Conservation (phyloP, 2,888 invertebrate species). For the Craniophora ligustri region DNA sequence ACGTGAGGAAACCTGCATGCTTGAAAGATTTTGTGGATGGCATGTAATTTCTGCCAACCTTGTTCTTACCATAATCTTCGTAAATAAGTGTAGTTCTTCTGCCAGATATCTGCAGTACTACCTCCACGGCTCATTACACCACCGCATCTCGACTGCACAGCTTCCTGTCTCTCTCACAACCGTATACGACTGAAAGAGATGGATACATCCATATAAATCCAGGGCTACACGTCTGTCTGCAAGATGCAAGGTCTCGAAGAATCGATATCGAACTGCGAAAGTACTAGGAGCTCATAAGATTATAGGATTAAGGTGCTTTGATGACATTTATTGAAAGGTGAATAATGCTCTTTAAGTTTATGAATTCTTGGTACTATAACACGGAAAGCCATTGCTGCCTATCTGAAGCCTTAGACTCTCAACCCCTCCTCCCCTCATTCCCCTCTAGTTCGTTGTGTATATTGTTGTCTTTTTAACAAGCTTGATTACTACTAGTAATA, state of each 20-base stretch:
- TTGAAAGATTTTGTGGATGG: too few species aligned
- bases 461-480: too few species aligned
- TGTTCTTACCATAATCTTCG: too few species aligned
- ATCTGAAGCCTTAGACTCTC: too few species aligned
- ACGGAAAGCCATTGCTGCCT: too few species aligned
- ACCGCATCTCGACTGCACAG: slow-evolving; percentile 27
- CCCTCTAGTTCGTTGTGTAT: too few species aligned
- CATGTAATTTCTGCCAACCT: too few species aligned
- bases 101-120: background rate
- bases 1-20: too few species aligned
- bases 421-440: too few species aligned
- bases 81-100: slow-evolving; percentile 3
- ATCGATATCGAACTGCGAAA: slow-evolving; percentile 16
- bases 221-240: slow-evolving; percentile 3
- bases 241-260: slow-evolving; percentile 9
- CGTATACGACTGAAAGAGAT: slow-evolving; percentile 5
- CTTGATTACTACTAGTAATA: too few species aligned
- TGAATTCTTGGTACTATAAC: background rate
- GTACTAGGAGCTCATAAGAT: slow-evolving; percentile 3
- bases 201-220: background rate
- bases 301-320: background rate
- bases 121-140: slow-evolving; percentile 27
- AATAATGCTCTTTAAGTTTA: background rate
- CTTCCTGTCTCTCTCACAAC: slow-evolving; percentile 5
- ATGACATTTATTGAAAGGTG: background rate